phyloP scores from a whole-genome alignment of 2,888 invertebrate species.

The Lepeophtheirus nordmannii region DNA sequence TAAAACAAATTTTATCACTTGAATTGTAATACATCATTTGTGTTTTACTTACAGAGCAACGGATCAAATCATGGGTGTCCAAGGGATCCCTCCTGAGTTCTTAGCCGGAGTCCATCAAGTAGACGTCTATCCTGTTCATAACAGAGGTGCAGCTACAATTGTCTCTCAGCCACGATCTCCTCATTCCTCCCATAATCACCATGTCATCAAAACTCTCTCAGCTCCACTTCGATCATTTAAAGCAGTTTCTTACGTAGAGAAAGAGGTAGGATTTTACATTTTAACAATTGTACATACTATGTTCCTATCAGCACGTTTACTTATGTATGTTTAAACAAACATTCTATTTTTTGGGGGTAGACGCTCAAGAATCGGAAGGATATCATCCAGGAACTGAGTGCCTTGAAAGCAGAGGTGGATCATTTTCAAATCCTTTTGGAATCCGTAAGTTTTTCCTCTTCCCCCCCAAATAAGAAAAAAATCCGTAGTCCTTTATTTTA shows the following conservation, averaged over 20 bases:
- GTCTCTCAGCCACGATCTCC: slow-evolving; percentile 6
- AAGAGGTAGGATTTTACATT: too few species aligned
- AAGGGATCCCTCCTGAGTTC: slow-evolving; percentile 13
- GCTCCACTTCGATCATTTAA: too few species aligned
- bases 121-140: slow-evolving; percentile 6
- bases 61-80: not conserved
- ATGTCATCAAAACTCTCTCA: not conserved
- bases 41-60: not conserved
- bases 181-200: not conserved
- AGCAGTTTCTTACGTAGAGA: too few species aligned
- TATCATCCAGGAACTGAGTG: not conserved
- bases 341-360: not conserved
- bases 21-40: not conserved
- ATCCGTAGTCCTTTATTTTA: not conserved
- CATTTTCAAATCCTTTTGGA: slow-evolving; percentile 2
- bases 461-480: not conserved
- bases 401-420: not conserved
- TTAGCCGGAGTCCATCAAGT: not conserved
- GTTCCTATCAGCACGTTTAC: too few species aligned
- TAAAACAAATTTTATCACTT: too few species aligned
- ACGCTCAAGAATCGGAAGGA: not conserved
- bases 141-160: slow-evolving; percentile 7
- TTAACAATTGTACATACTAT: too few species aligned
- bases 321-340: not conserved
- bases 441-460: not conserved